Evolutionary conservation across 2,113 vertebrate genomes (phyloP).

Genomic region (Hypocryptadius cinnamomeus): DNA sequence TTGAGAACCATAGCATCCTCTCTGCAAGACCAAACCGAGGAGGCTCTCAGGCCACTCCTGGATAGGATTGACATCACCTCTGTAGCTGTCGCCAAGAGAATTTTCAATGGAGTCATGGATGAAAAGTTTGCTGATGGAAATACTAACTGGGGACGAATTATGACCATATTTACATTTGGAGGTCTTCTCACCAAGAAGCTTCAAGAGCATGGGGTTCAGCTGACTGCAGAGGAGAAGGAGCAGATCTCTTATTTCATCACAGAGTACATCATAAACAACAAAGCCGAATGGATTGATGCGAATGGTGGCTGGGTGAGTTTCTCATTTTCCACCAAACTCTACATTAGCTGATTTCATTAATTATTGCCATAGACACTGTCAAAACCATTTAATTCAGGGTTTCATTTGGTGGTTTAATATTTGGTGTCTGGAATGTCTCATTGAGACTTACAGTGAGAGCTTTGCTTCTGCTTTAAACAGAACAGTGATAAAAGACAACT

Average conservation of each 20-base stretch:
- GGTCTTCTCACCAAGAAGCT: slow-evolving; percentile 69
- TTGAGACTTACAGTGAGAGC: not conserved
- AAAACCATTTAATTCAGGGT: not conserved
- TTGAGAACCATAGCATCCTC: slow-evolving; percentile 52
- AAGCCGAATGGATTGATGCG: slow-evolving; percentile 64
- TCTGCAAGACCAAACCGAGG: slow-evolving; percentile 52
- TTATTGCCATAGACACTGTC: not conserved
- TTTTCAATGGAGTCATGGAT: slow-evolving; percentile 67
- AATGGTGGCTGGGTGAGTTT: slow-evolving; percentile 74
- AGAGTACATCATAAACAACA: slow-evolving; percentile 63
- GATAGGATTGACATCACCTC: slow-evolving; percentile 52
- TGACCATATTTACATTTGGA: slow-evolving; percentile 69
- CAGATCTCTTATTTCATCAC: slow-evolving; percentile 67
- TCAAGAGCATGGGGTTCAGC: not conserved
- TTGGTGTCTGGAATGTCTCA: not conserved
- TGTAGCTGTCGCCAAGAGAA: slow-evolving; percentile 31
- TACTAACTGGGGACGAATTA: slow-evolving; percentile 74
- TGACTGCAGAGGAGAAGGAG: slow-evolving; percentile 24
- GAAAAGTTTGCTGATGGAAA: slow-evolving; percentile 70
- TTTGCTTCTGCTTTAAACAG: not conserved
- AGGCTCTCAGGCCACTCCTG: slow-evolving; percentile 32
- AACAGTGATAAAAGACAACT: not conserved
- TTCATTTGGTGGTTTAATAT: not conserved
- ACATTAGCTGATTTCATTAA: not conserved
- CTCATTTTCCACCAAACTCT: not conserved